A percentile compares a stretch with the other conserved stretches of the same genome.
Conservation (phyloP, 2,797 vertebrate species). For the Antennarius maculatus region DNA sequence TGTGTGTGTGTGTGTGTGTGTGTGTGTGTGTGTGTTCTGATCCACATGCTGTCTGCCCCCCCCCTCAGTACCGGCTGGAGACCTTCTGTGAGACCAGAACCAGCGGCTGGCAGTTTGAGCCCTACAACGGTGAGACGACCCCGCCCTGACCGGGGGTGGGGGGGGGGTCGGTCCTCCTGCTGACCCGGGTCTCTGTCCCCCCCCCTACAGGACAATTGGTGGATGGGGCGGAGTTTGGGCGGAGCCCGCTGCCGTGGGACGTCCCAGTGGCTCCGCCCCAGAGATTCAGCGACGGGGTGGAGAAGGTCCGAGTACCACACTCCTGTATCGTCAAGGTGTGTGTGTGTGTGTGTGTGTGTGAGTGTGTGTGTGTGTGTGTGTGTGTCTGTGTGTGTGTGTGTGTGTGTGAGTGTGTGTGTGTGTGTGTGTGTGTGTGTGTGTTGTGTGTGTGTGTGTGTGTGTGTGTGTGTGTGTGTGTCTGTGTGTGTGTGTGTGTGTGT, state of each 20-base stretch:
- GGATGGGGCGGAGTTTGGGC: constrained; percentile 79
- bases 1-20: no score
- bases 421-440: constrained; percentile 53
- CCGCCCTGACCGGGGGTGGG: no score
- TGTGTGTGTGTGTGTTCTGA: no score
- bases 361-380: constrained; percentile 1
- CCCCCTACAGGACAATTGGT: constrained; percentile 76
- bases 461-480: not conserved
- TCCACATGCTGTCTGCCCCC: no score
- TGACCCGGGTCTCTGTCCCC: not conserved
- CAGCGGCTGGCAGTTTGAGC: constrained; percentile 83
- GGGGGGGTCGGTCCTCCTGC: no score
- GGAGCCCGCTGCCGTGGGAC: constrained; percentile 82
- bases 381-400: not conserved
- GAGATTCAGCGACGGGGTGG: constrained; percentile 75
- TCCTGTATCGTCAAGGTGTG: constrained; percentile 84
- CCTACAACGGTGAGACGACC: constrained; percentile 73
- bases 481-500: constrained; percentile 52
- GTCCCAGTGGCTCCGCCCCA: constrained; percentile 73
- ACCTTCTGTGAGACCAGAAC: constrained; percentile 86
- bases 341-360: not conserved
- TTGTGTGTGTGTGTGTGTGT: not conserved
- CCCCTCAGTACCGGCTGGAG: constrained; percentile 85
- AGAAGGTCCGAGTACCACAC: constrained; percentile 81
- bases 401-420: not conserved